Evolutionary conservation across 2,888 invertebrate species (phyloP).

Genomic region (Listrodromus nycthemerus): DNA sequence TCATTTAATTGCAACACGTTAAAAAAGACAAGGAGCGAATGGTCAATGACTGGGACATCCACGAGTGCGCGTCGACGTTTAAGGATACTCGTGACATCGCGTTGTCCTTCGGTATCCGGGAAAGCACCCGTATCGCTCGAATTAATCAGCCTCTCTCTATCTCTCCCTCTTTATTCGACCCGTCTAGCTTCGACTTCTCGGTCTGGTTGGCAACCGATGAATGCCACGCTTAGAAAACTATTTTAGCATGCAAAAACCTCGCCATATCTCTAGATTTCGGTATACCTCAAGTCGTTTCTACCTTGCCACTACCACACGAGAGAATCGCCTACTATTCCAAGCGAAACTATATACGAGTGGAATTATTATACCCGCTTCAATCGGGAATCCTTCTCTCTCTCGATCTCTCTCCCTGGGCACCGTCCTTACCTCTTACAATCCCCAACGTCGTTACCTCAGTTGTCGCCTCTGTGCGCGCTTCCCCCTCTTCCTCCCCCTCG

Average conservation of each 20-base stretch:
- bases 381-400: slow-evolving; percentile 46
- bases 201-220: slow-evolving; percentile 79
- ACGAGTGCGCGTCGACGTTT: background rate
- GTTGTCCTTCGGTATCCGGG: slow-evolving; percentile 42
- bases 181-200: slow-evolving; percentile 55
- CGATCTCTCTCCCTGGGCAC: slow-evolving; percentile 9
- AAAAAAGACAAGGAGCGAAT: background rate
- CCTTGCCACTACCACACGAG: slow-evolving; percentile 25
- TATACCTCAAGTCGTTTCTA: slow-evolving; percentile 26
- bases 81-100: slow-evolving; percentile 34
- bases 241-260: slow-evolving; percentile 78
- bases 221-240: slow-evolving; percentile 77
- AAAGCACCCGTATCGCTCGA: slow-evolving; percentile 57
- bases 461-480: slow-evolving; percentile 15
- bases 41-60: slow-evolving; percentile 1
- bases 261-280: slow-evolving; percentile 73
- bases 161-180: slow-evolving; percentile 41
- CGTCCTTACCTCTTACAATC: slow-evolving; percentile 17
- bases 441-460: slow-evolving; percentile 21
- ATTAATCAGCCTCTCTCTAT: slow-evolving; percentile 57
- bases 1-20: background rate
- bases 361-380: slow-evolving; percentile 57
- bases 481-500: slow-evolving; percentile 45
- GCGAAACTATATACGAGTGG: slow-evolving; percentile 39
- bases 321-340: slow-evolving; percentile 33